Base-by-base conservation (phyloP, 2,888 invertebrate species). In the Dyspetes luteomarginatus region DNA sequence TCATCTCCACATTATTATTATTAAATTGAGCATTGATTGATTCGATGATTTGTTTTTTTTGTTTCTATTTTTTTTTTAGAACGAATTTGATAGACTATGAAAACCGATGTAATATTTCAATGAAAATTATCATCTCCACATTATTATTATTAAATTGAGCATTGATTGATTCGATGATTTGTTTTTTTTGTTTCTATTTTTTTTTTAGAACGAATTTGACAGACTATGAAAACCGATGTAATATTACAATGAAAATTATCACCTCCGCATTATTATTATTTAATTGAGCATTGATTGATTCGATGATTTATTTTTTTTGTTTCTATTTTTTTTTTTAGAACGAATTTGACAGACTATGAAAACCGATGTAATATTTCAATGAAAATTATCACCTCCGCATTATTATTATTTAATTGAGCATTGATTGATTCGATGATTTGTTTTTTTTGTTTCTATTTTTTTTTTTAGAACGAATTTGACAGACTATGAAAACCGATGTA, bases 121-220 rank as follows among this genome's bases (percentile, higher is more conserved):
- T 48, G 15, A 48, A 48, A 15, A 17, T 48, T 48, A 17, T n/a
- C 2, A 17, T 5, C n/a, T n/a, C 15, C 48, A 15, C 5, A 17
- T 48, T 2, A 4, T 17, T 48, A n/a, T n/a, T n/a, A 48, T 48
- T 48, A 48, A 7, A 12, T 36, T 36, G 36, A 36, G 12, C 12
- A 0, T 36, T 36, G 36, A 36, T 36, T n/a, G n/a, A n/a, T n/a
- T n/a, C 36, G 36, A 36, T 12, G 12, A 36, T 3, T 12, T 36
- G 36, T 12, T 9, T 36, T 4, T 36, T 36, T 36, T 36, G 36
- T 36, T 36, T 36, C 36, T 2, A 7, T 7, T 36, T 36, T n/a
- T n/a, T n/a, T n/a, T n/a, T n/a, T n/a, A n/a, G n/a, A n/a, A 45
- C n/a, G 41, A 26, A 43, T 22, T 45, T 26, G 43, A 43, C 69